Percentiles rank a stretch among this genome's conserved stretches.
phyloP scores from a whole-genome alignment of 1,140 invertebrate species.

The Leptinotarsa lineolata region DNA sequence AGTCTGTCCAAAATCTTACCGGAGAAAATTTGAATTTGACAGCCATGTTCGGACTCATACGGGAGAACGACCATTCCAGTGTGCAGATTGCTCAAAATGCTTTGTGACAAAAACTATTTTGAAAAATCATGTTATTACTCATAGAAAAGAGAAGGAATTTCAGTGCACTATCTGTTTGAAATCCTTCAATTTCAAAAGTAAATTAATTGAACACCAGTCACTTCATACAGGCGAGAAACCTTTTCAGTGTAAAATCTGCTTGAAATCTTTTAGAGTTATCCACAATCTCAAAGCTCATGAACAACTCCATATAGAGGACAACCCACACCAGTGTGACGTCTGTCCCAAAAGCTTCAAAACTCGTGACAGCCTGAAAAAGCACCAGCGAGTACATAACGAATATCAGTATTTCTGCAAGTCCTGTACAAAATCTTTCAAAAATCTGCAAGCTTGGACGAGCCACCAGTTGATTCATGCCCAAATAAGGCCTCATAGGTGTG shows the following conservation, averaged over 20 bases:
- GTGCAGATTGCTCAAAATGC: neutral
- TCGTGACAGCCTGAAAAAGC: too few relatives aligned
- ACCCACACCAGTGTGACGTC: neutral
- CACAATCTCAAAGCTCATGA: neutral
- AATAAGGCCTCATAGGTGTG: too few relatives aligned
- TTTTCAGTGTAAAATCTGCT: too few relatives aligned
- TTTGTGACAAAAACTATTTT: too few relatives aligned
- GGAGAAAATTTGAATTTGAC: neutral
- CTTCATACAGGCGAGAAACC: too few relatives aligned
- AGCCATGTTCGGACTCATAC: neutral
- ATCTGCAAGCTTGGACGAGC: neutral
- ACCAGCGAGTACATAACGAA: neutral
- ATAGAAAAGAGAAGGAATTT: too few relatives aligned
- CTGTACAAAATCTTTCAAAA: slow-evolving; percentile 8
- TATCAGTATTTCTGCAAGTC: neutral
- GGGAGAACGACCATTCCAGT: neutral
- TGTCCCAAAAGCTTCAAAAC: too few relatives aligned
- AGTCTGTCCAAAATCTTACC: slow-evolving; percentile 59
- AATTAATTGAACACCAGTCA: too few relatives aligned
- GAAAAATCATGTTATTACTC: too few relatives aligned
- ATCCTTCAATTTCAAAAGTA: too few relatives aligned
- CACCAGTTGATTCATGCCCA: neutral
- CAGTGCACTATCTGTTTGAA: too few relatives aligned
- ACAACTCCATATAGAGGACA: neutral
- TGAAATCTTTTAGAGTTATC: neutral